Percentiles rank a stretch among this genome's conserved stretches.
These are phyloP conservation scores for Leptinotarsa defecta DNA, from an alignment of 1,140 invertebrate genomes.

Conservation along the genomic window DNA sequence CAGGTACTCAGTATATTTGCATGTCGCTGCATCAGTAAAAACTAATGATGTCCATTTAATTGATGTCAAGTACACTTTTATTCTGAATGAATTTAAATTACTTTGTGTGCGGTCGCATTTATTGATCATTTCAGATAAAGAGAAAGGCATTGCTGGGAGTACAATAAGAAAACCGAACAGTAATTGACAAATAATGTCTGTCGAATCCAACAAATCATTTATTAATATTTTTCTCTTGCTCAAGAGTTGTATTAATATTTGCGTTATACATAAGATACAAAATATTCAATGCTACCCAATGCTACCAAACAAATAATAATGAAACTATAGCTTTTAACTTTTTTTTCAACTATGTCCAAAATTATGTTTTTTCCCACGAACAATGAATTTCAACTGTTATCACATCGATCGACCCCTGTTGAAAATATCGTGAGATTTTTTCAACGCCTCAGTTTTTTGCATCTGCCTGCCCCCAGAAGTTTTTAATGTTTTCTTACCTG, in stretches of 20 bases:
- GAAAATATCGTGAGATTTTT: conserved; percentile 17
- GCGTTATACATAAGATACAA: too few relatives aligned
- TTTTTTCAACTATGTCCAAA: too few relatives aligned
- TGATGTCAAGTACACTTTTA: conserved; percentile 31
- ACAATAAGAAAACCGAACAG: conserved; percentile 4
- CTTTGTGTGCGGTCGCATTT: conserved; percentile 33
- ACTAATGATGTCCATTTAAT: conserved; percentile 39
- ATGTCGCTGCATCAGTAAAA: conserved; percentile 27
- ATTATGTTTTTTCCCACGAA: too few relatives aligned
- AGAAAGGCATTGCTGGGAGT: conserved; percentile 15
- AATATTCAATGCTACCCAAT: too few relatives aligned
- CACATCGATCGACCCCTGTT: too few relatives aligned
- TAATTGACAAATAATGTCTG: not conserved
- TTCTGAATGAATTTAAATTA: conserved; percentile 35
- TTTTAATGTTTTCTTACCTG: conserved; percentile 17
- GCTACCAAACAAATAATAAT: too few relatives aligned
- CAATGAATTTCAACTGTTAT: too few relatives aligned
- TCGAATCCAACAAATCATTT: not conserved
- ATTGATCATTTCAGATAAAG: conserved; percentile 15
- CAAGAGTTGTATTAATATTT: not conserved
- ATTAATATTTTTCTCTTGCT: not conserved
- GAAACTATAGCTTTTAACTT: too few relatives aligned
- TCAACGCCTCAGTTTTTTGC: conserved; percentile 9
- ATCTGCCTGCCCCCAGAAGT: conserved; percentile 19
- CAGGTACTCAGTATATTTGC: conserved; percentile 7